These are phyloP conservation scores for Pseudachorutes palmiensis DNA, from an alignment of 1,140 invertebrate genomes.

Conservation along the genomic window DNA sequence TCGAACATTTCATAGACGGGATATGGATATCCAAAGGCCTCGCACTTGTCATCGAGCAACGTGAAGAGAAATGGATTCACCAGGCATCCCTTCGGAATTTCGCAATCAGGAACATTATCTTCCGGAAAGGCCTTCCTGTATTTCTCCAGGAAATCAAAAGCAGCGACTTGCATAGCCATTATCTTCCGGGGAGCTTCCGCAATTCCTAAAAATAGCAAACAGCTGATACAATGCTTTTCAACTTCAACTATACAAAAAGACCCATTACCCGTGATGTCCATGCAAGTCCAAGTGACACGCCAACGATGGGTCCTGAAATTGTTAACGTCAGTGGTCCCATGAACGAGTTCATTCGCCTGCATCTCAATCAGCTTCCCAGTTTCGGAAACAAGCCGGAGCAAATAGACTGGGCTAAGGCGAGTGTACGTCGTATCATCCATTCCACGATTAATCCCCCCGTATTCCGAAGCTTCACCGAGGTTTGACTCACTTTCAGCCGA, in stretches of 20 bases:
- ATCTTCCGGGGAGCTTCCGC: constrained; percentile 9
- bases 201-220: constrained; percentile 6
- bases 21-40: neutral
- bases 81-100: constrained; percentile 1
- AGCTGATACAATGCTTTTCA: neutral
- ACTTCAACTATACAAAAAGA: neutral
- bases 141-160: constrained; percentile 1
- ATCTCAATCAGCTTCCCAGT: neutral
- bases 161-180: constrained; percentile 10
- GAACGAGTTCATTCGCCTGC: neutral
- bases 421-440: neutral
- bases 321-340: neutral
- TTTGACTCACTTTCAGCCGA: neutral
- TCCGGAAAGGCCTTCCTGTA: neutral
- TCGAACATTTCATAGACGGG: neutral
- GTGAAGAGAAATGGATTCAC: constrained; percentile 10
- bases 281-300: neutral
- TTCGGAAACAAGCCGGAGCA: neutral
- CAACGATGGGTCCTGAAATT: constrained; percentile 1
- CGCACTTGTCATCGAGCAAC: neutral
- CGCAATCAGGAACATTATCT: neutral
- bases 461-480: neutral
- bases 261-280: neutral
- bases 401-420: neutral
- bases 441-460: neutral